Percentiles rank a stretch among this genome's conserved stretches.
phyloP scores from a whole-genome alignment of 1,140 invertebrate genomes.

The Archivesica marissinica region DNA sequence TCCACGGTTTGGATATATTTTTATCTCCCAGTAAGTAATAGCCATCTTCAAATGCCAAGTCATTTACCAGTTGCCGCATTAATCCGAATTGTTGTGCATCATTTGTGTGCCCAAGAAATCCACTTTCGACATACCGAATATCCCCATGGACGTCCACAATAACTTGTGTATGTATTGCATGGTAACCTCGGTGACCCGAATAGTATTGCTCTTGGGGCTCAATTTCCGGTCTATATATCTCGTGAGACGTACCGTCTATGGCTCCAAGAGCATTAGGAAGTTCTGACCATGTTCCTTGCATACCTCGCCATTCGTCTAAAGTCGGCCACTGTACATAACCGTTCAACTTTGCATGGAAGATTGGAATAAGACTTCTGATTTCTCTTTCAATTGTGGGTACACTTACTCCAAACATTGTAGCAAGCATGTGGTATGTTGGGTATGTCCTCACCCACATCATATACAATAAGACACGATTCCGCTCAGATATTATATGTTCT shows the following conservation, averaged over 20 bases:
- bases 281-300: neutral
- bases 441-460: neutral
- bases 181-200: neutral
- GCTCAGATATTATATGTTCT: neutral
- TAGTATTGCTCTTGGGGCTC: neutral
- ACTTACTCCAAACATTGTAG: neutral
- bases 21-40: constrained; percentile 1
- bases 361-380: neutral
- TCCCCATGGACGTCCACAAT: neutral
- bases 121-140: neutral
- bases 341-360: neutral
- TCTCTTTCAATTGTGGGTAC: neutral
- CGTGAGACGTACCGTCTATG: too few relatives aligned
- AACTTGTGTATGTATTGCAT: neutral
- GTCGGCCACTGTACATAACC: neutral
- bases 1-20: neutral
- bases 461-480: neutral
- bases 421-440: neutral
- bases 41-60: neutral
- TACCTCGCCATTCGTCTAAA: neutral
- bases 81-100: constrained; percentile 6
- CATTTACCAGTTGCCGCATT: neutral
- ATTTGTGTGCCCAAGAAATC: neutral
- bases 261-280: neutral
- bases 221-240: neutral